These are phyloP conservation scores for Periophthalmus modestus DNA, from an alignment of 2,113 vertebrate genomes.

Conservation along the genomic window DNA sequence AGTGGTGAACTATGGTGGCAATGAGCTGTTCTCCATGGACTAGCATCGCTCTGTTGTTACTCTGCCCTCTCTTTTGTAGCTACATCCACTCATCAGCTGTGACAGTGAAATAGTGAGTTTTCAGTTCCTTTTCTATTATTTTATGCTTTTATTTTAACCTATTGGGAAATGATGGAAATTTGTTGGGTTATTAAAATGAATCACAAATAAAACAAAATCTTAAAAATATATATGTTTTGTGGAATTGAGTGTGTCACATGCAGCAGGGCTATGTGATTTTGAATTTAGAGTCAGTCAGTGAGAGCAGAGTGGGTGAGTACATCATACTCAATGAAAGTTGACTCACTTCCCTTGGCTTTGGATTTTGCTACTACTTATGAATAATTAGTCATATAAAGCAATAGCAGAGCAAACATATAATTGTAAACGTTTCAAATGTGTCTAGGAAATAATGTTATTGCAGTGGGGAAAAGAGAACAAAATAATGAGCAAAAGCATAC, in stretches of 20 bases:
- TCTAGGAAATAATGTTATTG: neutral
- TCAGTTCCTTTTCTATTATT: constrained; percentile 66
- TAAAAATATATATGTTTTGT: constrained; percentile 68
- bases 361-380: too few relatives aligned
- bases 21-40: constrained; percentile 64
- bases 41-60: constrained; percentile 72
- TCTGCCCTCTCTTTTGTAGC: constrained; percentile 67
- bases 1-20: constrained; percentile 79
- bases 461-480: neutral
- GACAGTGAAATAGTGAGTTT: constrained; percentile 79
- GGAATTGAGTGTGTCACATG: neutral
- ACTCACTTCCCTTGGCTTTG: too few relatives aligned
- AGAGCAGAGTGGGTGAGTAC: too few relatives aligned
- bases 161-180: constrained; percentile 79
- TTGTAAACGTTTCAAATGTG: neutral
- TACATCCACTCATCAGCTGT: constrained; percentile 80
- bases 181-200: constrained; percentile 84
- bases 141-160: constrained; percentile 69
- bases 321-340: too few relatives aligned
- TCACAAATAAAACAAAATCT: constrained; percentile 84
- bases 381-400: too few relatives aligned
- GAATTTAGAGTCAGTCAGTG: too few relatives aligned
- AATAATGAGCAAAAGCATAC: too few relatives aligned
- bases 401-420: neutral
- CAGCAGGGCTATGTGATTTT: neutral